Base-by-base conservation (phyloP, 2,113 vertebrate species). In the Hydropotes inermis region DNA sequence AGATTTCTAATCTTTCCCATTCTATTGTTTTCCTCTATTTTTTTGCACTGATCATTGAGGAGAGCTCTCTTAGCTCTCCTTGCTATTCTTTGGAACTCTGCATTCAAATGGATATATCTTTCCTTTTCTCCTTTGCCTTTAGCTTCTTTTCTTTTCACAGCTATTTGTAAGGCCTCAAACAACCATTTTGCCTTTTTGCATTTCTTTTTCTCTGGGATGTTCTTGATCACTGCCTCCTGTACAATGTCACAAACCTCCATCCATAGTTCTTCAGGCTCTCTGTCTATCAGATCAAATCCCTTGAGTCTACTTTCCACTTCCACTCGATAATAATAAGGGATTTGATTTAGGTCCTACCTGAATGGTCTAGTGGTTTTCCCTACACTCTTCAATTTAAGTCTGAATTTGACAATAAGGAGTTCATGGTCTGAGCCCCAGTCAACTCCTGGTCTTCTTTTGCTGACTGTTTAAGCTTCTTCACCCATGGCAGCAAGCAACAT, bases 401-500 rank as follows among this genome's bases (percentile, higher is more conserved):
- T 70, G 64, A 36, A 21, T 36, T 36, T 70, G 16, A 9, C 64
- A 70, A 70, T 70, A 36, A 70, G n/a, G 17, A 11, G n/a, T 36
- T 70, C 9, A 36, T 70, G n/a, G 21, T 70, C 8, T 70, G n/a
- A 70, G 64, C 64, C 64, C 36, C 17, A 70, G n/a, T 70, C n/a
- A 36, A 36, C 4, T 21, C 2, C 64, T 36, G 64, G n/a, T 70
- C 64, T 70, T 70, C 4, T 21, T 36, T 67, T 67, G 8, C 64
- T 67, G 16, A 67, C n/a, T 36, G 64, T 36, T 36, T 36, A 70
- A 70, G 9, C n/a, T 36, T 70, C 17, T 36, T 17, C n/a, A 70
- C 36, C 2, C 0, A 0, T 36, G 33, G 64, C 10, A 70, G 7
- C 17, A 36, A 70, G n/a, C 9, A 36, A 70, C 21, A 3, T 21